Evolutionary conservation across 1,140 invertebrate species (phyloP), one percentile per base, ranked within the genome.

Genomic region (Microplitis mediator): DNA sequence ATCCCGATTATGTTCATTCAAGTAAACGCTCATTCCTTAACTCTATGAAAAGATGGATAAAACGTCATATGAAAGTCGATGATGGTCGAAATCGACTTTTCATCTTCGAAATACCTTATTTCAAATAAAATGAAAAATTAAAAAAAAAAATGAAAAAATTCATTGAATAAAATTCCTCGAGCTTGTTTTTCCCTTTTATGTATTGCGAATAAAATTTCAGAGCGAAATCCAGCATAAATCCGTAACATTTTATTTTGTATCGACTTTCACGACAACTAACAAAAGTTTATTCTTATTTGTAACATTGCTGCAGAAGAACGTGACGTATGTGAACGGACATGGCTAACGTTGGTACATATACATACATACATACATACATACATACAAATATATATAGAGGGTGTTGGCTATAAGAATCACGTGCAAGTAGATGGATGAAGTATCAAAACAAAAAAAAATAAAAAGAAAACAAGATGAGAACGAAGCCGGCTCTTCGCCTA

Each of bases 31-130:
- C 16, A 9, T 58, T 58, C 56, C 56, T 34, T 23, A 58, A 31
- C 50, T 50, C 50, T 62, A 62, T 62, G 45, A 51, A 70, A 34
- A 63, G 16, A 39, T 51, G 51, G 35, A 63, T 71, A 35, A 36
- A 39, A 31, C 70, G 39, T 50, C 62, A 32, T n/a, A 66, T 61
- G 39, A 72, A 72, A 66, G 62, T 72, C 62, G 23, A 54, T 58
- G 50, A 68, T 68, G 63, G 23, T 51, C 11, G n/a, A n/a, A n/a
- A 45, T 6, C 35, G 60, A 51, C 32, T 72, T 39, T 72, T 72
- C 36, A 66, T 72, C 63, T 45, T 50, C 4, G 9, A 52, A 71
- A 50, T 31, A 63, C 45, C 23, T 32, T 63, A 63, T 71, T 64
- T 50, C 45, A 8, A 23, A 64, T 39, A 39, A 64, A 64, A 36